Evolutionary conservation across 2,888 invertebrate species (phyloP), one percentile per base, ranked within the genome.

Genomic region (Prostheceraeus crozeri): DNA sequence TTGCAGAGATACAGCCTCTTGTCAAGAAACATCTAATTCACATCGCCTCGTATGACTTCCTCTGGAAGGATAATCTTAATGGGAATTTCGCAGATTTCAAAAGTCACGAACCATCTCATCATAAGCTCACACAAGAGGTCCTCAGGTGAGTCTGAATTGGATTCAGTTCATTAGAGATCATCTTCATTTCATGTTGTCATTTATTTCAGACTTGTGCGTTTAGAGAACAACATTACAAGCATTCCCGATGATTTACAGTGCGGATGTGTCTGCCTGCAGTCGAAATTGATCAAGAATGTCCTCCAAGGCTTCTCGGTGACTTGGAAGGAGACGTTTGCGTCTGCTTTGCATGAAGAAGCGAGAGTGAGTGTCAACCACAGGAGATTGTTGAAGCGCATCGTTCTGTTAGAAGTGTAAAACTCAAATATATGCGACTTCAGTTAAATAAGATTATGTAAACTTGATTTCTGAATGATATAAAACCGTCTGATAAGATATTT

Each of bases 251-350:
- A 66, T 8, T 62, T 73, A 10, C 69, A 71, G 4, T 70, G 71
- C 23, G 76, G 75, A n/a, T 69, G 72, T 2, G 67, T 76, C 30
- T 71, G 68, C 60, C 67, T 76, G 16, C 67, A 71, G 53, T 72
- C 74, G 0, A 69, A 70, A 45, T 73, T 73, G 1, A 70, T 75
- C 61, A 70, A 70, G 57, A 71, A 74, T 65, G 72, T 74, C 10
- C 68, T 76, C 3, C 72, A 73, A 63, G 73, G 74, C 2, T 75
- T 76, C 66, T 68, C 74, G 51, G 69, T 74, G 68, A 70, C 72
- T 2, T 76, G 75, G 75, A 76, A 76, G 63, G 72, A 70, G 48
- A 70, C 71, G 62, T 76, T 72, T 68, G 75, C 74, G 1, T 72
- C 72, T 8, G 69, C 72, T 3, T 65, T 76, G 10, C 73, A 74